Percentiles rank a stretch among this genome's conserved stretches.
Evolutionary conservation across 1,140 invertebrate genomes (phyloP).

Genomic region (Pogonus chalceus): DNA sequence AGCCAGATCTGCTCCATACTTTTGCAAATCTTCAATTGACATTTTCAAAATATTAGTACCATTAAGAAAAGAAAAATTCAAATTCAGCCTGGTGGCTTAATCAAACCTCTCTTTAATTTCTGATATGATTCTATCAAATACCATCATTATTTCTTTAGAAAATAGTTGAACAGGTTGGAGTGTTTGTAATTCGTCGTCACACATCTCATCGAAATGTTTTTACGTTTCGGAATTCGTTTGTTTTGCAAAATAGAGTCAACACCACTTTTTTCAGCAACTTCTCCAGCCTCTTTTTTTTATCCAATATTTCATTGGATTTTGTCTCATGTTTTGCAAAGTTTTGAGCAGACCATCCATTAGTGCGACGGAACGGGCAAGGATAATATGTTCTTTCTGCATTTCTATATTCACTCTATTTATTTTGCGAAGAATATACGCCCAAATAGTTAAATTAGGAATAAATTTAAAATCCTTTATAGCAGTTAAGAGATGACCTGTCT

Average conservation of each 20-base stretch:
- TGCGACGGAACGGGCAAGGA: constrained; percentile 7
- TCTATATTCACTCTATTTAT: constrained; percentile 7
- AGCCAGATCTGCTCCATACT: too few species aligned
- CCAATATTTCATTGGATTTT: constrained; percentile 11
- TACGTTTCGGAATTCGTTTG: not conserved
- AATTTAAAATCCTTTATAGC: constrained; percentile 13
- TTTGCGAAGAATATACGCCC: constrained; percentile 9
- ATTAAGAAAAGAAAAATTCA: too few species aligned
- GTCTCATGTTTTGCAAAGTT: constrained; percentile 9
- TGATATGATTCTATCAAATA: too few species aligned
- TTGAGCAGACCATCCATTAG: not conserved
- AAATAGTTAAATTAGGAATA: constrained; percentile 12
- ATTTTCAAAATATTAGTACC: too few species aligned
- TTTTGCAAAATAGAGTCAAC: not conserved
- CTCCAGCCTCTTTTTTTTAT: constrained; percentile 11
- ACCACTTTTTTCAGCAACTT: constrained; percentile 2
- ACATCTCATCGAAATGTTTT: not conserved
- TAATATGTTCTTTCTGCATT: constrained; percentile 9
- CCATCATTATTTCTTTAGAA: too few species aligned
- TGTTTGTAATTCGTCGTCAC: not conserved
- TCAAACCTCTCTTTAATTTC: too few species aligned
- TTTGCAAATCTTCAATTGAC: too few species aligned
- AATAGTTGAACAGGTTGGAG: too few species aligned
- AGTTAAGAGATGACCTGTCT: constrained; percentile 1
- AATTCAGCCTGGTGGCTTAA: too few species aligned